These are phyloP conservation scores for Pelvicachromis taeniatus DNA, from an alignment of 2,113 vertebrate species.

Conservation along the genomic window DNA sequence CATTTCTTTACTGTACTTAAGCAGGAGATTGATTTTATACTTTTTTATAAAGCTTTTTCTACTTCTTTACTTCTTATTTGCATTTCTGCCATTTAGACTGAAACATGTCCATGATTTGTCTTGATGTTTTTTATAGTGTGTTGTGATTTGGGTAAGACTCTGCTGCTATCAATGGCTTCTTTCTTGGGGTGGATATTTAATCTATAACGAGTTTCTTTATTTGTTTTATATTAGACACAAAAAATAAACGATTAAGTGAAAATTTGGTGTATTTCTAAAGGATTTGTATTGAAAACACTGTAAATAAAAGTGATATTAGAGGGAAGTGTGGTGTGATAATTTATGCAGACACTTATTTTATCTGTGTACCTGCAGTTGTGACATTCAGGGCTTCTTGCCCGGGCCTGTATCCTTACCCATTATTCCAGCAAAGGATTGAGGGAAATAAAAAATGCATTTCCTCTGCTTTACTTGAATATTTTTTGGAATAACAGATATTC, in stretches of 20 bases:
- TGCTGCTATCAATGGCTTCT: conserved; percentile 41
- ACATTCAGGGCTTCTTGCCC: neutral
- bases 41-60: conserved; percentile 24
- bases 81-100: conserved; percentile 3
- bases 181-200: conserved; percentile 33
- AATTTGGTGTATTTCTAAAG: conserved; percentile 28
- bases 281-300: conserved; percentile 51
- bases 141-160: conserved; percentile 8
- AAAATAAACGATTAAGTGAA: conserved; percentile 5
- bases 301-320: conserved; percentile 45
- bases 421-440: neutral
- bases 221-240: conserved; percentile 35
- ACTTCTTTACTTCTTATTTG: conserved; percentile 20
- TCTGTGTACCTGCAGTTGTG: neutral
- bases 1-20: conserved; percentile 1
- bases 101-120: neutral
- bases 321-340: neutral
- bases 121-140: neutral
- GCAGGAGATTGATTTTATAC: neutral
- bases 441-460: neutral
- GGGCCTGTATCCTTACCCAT: neutral
- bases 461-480: neutral
- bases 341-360: neutral
- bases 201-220: conserved; percentile 2
- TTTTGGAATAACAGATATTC: neutral